Evolutionary conservation across 2,113 vertebrate species (phyloP).

Genomic region (Oryzias javanicus): DNA sequence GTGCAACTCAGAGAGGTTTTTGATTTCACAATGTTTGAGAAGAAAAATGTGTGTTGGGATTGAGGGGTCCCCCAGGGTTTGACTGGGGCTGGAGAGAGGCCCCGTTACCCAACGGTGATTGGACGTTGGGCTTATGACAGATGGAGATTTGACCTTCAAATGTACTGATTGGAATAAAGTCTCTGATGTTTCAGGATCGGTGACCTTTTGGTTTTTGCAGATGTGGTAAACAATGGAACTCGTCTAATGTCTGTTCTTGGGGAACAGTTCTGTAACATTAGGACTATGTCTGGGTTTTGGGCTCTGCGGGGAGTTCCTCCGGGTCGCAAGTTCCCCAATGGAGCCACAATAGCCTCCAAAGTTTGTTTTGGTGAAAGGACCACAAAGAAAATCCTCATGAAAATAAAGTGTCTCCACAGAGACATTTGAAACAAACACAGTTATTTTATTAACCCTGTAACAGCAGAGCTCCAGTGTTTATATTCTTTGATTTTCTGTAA

Average conservation of each 20-base stretch:
- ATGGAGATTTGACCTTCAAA: conserved; percentile 10
- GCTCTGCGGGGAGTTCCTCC: conserved; percentile 36
- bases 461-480: too few relatives aligned
- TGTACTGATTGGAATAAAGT: background rate
- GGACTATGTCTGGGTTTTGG: conserved; percentile 36
- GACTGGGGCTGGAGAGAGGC: conserved; percentile 38
- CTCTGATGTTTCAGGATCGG: conserved; percentile 2
- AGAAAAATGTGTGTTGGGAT: conserved; percentile 59
- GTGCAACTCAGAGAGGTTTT: conserved; percentile 53
- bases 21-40: conserved; percentile 64
- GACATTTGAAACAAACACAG: conserved; percentile 26
- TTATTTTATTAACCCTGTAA: too few relatives aligned
- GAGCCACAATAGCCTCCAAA: conserved; percentile 41
- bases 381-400: conserved; percentile 52
- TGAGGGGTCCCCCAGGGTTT: conserved; percentile 44
- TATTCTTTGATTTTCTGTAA: too few relatives aligned
- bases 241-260: background rate
- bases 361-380: conserved; percentile 66
- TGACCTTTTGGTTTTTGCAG: background rate
- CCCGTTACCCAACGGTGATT: background rate
- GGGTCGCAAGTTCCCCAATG: conserved; percentile 58
- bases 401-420: conserved; percentile 52
- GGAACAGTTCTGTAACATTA: conserved; percentile 38
- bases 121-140: conserved; percentile 3
- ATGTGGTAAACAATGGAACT: background rate